Evolutionary conservation across 2,113 vertebrate genomes (phyloP).

Genomic region (Pseudorasbora parva): DNA sequence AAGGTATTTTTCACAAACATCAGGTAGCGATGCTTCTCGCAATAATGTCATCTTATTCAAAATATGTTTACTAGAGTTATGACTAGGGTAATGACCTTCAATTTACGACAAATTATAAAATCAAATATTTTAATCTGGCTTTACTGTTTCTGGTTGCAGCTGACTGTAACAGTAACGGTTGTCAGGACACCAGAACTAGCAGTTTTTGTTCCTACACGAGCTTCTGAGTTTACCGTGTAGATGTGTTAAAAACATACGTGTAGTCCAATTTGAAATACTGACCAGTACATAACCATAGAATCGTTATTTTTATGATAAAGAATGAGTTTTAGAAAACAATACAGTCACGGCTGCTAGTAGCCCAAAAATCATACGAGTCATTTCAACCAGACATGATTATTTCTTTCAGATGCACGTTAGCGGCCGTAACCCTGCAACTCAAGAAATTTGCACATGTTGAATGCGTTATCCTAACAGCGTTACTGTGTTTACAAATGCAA

Average conservation of each 20-base stretch:
- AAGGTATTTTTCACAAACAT: neutral
- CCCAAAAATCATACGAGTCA: neutral
- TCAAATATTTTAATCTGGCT: neutral
- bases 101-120: neutral
- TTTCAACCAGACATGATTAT: neutral
- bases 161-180: slow-evolving; percentile 1
- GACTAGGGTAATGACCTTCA: neutral
- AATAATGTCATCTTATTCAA: neutral
- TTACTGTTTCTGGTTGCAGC: neutral
- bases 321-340: neutral
- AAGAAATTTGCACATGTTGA: neutral
- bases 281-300: no score
- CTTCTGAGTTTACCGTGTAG: neutral
- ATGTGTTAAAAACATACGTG: neutral
- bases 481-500: neutral
- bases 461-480: neutral
- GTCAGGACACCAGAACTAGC: neutral
- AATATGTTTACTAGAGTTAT: neutral
- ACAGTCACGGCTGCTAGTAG: neutral
- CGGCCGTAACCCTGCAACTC: neutral
- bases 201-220: neutral
- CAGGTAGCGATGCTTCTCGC: neutral
- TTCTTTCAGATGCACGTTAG: neutral
- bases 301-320: neutral
- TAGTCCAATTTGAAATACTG: neutral